A percentile compares a stretch with the other conserved stretches of the same genome.
These are phyloP conservation scores for Eupithecia insigniata DNA, from an alignment of 2,888 invertebrate genomes.

Conservation along the genomic window DNA sequence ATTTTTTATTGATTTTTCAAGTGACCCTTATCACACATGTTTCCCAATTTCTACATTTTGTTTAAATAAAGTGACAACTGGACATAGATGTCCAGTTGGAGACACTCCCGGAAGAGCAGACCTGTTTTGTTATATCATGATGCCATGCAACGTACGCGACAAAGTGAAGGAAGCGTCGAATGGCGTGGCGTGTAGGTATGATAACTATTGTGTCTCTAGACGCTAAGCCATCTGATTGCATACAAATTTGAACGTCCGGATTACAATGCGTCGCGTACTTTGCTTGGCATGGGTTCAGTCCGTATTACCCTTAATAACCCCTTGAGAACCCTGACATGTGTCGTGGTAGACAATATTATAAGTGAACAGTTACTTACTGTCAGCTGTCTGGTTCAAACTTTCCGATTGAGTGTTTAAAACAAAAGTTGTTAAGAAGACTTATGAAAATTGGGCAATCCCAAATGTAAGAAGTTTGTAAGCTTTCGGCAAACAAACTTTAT, in stretches of 20 bases:
- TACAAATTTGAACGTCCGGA: not conserved
- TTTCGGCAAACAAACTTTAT: constrained; percentile 7
- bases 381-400: not conserved
- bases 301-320: not conserved
- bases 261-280: not conserved
- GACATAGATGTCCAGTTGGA: no score
- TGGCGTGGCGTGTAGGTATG: not conserved
- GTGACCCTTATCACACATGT: no score
- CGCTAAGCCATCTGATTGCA: not conserved
- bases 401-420: constrained; percentile 9
- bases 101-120: no score
- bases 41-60: no score
- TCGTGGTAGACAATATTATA: not conserved
- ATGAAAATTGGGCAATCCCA: constrained; percentile 1
- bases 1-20: no score
- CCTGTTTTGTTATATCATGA: no score
- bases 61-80: no score
- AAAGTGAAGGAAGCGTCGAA: not conserved
- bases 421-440: constrained; percentile 8
- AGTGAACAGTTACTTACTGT: constrained; percentile 6
- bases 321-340: constrained; percentile 10
- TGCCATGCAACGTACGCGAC: not conserved
- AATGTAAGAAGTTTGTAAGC: not conserved
- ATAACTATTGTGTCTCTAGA: not conserved
- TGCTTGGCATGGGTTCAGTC: not conserved